These are phyloP conservation scores for Verasper variegatus DNA, from an alignment of 2,113 vertebrate species.

Conservation along the genomic window DNA sequence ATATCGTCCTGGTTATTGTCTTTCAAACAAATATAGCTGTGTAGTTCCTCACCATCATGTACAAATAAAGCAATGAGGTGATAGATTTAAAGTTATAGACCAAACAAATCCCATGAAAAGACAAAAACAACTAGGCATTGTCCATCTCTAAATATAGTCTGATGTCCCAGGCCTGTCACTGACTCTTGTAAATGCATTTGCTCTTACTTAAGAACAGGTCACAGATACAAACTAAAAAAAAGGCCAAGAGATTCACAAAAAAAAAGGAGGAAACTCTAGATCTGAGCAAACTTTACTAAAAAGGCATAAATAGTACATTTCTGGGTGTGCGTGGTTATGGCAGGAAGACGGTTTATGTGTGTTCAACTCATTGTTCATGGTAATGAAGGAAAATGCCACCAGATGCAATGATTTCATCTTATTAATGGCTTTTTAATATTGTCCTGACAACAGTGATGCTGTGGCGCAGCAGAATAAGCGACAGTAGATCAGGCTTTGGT, in stretches of 20 bases:
- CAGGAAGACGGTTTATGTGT: too few species aligned
- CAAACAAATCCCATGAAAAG: too few species aligned
- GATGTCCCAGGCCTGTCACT: neutral
- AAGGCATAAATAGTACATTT: too few species aligned
- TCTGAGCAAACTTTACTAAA: too few species aligned
- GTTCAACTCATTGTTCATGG: too few species aligned
- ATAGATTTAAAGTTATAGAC: neutral
- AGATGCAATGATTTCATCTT: neutral
- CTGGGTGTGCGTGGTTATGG: too few species aligned
- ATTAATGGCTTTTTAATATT: neutral
- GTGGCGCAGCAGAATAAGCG: neutral
- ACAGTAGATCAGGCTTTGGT: neutral
- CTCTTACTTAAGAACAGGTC: neutral
- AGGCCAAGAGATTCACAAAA: too few species aligned
- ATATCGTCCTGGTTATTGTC: neutral
- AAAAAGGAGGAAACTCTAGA: too few species aligned
- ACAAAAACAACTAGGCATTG: too few species aligned
- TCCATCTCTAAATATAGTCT: too few species aligned
- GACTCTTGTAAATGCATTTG: neutral
- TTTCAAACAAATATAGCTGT: neutral
- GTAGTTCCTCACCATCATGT: neutral
- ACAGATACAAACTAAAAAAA: neutral
- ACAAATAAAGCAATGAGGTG: neutral
- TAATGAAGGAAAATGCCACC: neutral
- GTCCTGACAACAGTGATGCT: neutral